These are phyloP conservation scores for Neodon shergylaensis DNA, from an alignment of 2,113 vertebrate genomes.

Conservation along the genomic window DNA sequence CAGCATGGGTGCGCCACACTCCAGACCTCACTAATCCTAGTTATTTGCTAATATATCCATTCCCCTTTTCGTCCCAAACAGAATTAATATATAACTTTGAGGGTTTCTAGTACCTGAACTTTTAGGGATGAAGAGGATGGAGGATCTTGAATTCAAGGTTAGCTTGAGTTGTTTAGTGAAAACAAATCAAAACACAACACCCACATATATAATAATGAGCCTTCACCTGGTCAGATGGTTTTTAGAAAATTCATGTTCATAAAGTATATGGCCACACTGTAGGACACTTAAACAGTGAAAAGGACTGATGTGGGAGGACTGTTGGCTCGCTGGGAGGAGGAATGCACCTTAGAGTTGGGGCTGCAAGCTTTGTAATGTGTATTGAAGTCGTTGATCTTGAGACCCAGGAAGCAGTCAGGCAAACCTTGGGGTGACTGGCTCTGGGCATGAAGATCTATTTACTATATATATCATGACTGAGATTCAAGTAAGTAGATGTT, in stretches of 20 bases:
- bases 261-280: not conserved
- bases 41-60: not conserved
- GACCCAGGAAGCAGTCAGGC: constrained; percentile 1
- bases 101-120: not conserved
- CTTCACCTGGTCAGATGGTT: constrained; percentile 9
- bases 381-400: constrained; percentile 42
- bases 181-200: not conserved
- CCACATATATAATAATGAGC: not conserved
- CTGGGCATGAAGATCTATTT: constrained; percentile 33
- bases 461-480: not conserved
- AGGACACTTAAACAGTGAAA: constrained; percentile 20
- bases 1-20: not conserved
- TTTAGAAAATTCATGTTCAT: constrained; percentile 18
- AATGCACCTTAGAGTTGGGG: not conserved
- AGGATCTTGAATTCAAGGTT: not conserved
- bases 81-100: not conserved
- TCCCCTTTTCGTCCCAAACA: not conserved
- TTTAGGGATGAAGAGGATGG: not conserved
- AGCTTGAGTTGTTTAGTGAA: not conserved
- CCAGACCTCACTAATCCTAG: not conserved
- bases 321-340: not conserved
- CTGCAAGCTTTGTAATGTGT: not conserved
- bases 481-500: constrained; percentile 25
- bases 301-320: not conserved
- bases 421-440: not conserved